A percentile compares a stretch with the other conserved stretches of the same genome.
Evolutionary conservation across 1,140 invertebrate genomes (phyloP).

Genomic region (Cepaea nemoralis): DNA sequence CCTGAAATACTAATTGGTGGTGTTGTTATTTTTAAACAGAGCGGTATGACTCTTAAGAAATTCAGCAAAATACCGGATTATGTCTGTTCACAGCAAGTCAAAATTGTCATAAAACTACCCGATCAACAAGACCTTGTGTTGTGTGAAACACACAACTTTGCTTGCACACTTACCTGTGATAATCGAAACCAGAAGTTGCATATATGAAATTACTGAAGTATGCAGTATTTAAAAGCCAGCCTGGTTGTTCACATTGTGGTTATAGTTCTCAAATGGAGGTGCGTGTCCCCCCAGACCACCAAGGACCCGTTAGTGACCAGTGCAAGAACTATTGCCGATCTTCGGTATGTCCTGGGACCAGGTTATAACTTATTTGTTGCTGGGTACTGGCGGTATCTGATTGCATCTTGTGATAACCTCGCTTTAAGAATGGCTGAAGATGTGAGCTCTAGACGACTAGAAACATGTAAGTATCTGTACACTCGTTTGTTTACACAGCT

Average conservation of each 20-base stretch:
- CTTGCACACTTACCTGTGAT: neutral
- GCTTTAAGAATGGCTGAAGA: neutral
- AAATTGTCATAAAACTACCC: too few relatives aligned
- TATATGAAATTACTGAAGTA: neutral
- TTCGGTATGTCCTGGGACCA: conserved; percentile 14
- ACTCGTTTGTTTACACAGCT: neutral
- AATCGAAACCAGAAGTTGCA: neutral
- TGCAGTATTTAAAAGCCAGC: neutral
- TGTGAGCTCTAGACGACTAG: neutral
- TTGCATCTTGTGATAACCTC: neutral
- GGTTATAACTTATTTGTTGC: conserved; percentile 17
- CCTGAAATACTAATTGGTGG: too few relatives aligned
- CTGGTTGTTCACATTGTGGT: neutral
- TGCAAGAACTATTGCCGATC: conserved; percentile 5
- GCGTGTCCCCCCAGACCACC: neutral
- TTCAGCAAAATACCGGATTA: too few relatives aligned
- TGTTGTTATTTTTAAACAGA: too few relatives aligned
- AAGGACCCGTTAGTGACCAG: neutral
- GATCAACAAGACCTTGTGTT: too few relatives aligned
- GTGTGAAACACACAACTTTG: too few relatives aligned
- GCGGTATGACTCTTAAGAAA: too few relatives aligned
- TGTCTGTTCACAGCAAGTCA: too few relatives aligned
- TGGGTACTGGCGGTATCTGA: conserved; percentile 1
- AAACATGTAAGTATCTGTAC: conserved; percentile 10
- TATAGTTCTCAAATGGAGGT: neutral